Base-by-base conservation (phyloP, 2,888 invertebrate species). In the Aphelenchoides bicaudatus region DNA sequence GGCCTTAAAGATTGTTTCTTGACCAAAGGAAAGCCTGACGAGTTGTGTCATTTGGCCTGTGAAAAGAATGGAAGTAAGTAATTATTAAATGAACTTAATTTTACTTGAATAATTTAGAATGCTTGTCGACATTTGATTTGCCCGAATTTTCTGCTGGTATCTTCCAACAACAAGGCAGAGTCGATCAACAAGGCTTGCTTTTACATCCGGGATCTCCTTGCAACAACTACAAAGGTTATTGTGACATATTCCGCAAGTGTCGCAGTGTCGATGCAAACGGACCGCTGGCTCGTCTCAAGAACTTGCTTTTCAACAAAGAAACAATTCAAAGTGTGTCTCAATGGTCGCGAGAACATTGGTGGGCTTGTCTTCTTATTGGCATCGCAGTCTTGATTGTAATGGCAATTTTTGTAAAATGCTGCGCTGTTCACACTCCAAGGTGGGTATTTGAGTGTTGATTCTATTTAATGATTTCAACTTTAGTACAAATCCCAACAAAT, bases 401-500 rank as follows among this genome's bases (percentile, higher is more conserved):
- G 94, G 94, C 91, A 55, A 84, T 91, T 58, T 98, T 99, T 81
- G 94, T 98, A 78, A 96, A 98, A 81, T 93, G 96, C 81, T 99
- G 96, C 82, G 98, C 98, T 29, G 98, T 99, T 53, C 96, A 99
- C 82, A 99, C 98, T 55, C 98, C 98, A 27, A 92, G n/a, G n/a
- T n/a, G n/a, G n/a, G n/a, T n/a, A n/a, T n/a, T n/a, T n/a, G n/a
- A n/a, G n/a, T n/a, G n/a, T n/a, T n/a, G n/a, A n/a, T n/a, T n/a
- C n/a, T n/a, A n/a, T n/a, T n/a, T n/a, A n/a, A n/a, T n/a, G n/a
- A n/a, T n/a, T n/a, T n/a, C n/a, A n/a, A n/a, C n/a, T n/a, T n/a
- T n/a, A n/a, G 92, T 58, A 92, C 91, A 64, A 98, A 99, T 85
- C 98, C 98, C 4, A 93, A 93, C 81, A 89, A 92, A 75, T 88